Base-by-base conservation (phyloP, 2,888 invertebrate species). In the Scaptomyza caliginosa region DNA sequence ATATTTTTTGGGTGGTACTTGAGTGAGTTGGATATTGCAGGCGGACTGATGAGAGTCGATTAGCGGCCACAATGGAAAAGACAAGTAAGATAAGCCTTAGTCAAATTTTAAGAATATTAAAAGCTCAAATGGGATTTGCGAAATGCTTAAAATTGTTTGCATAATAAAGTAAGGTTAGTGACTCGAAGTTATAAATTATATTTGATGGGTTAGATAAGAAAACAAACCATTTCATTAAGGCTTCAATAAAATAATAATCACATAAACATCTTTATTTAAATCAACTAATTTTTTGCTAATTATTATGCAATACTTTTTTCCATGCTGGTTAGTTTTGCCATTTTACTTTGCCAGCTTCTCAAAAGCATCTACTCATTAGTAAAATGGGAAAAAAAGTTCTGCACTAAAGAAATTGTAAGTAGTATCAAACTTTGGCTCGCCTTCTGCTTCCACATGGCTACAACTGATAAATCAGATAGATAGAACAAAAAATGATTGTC, bases 391-490 rank as follows among this genome's bases (percentile, higher is more conserved):
- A 16, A 26, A 57, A 26, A 57, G 8, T 52, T 34, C 16, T 16
- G 17, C 8, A 26, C n/a, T 17, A 5, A 10, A 26, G 13, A 16
- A 23, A 21, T 34, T 16, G 6, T 62, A 45, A 54, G 46, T 43
- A 28, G 42, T 56, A 45, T 42, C 38, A 45, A 74, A 65, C 39
- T 66, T 73, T 46, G 59, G 58, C 64, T 67, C 54, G 26, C 11
- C 5, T 23, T 28, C 42, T 21, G 23, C 21, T 21, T 49, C 11
- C 16, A 13, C 17, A 11, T 34, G 10, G 6, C 46, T 16, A n/a
- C n/a, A 24, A 57, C 39, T 51, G 36, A 62, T 52, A 50, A 62
- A 50, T 57, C 51, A 36, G 17, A 49, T 50, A 28, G 17, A 43
- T 49, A 58, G 34, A 43, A 56, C 16, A 34, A 54, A 55, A 38